phyloP scores from a whole-genome alignment of 2,797 vertebrate genomes.

The Mormyrops attenuatus region DNA sequence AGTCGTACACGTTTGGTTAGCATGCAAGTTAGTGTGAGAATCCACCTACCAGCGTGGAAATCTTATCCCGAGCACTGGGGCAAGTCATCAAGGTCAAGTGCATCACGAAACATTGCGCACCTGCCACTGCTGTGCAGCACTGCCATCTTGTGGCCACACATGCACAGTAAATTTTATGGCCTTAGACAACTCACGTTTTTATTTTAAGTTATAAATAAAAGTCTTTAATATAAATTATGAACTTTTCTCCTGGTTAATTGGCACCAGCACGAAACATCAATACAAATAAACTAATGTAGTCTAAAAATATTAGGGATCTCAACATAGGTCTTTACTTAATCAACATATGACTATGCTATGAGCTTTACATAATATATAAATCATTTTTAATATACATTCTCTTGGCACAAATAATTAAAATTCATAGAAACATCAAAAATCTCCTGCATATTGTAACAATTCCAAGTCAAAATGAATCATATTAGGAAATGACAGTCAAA shows the following conservation, averaged over 20 bases:
- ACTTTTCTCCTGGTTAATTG: background rate
- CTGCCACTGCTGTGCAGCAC: slow-evolving; percentile 14
- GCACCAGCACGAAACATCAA: background rate
- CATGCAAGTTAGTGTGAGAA: background rate
- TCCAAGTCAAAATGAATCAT: slow-evolving; percentile 26
- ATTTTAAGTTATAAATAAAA: background rate
- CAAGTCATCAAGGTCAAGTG: slow-evolving; percentile 56
- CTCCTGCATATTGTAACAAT: slow-evolving; percentile 22
- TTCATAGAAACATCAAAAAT: slow-evolving; percentile 34
- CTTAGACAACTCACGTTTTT: background rate
- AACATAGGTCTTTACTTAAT: background rate
- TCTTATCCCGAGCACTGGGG: background rate
- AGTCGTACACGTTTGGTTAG: background rate
- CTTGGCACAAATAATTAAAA: slow-evolving; percentile 54
- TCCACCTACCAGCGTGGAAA: background rate
- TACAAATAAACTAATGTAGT: background rate
- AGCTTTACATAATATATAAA: background rate
- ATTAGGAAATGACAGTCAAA: background rate
- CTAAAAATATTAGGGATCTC: slow-evolving; percentile 5
- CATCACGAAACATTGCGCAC: slow-evolving; percentile 27
- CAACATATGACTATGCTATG: background rate
- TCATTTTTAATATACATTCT: slow-evolving; percentile 46
- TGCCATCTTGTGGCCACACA: slow-evolving; percentile 33
- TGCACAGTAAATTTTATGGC: background rate
- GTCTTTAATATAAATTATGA: background rate